Base-by-base conservation (phyloP, 2,888 invertebrate species). In the Sarcophaga caerulescens region DNA sequence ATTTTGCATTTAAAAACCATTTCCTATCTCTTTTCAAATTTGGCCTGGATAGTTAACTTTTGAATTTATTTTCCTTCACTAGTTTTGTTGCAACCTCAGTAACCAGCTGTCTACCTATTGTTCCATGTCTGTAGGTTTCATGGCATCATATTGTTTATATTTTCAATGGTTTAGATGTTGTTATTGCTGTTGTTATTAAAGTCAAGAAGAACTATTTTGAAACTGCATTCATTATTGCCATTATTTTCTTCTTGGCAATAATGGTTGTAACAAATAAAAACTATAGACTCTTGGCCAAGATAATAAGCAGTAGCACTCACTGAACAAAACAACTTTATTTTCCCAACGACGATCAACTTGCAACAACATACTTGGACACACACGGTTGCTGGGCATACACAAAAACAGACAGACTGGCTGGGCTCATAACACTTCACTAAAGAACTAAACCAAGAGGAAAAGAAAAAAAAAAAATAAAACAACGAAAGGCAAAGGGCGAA, bases 191-290 rank as follows among this genome's bases (percentile, higher is more conserved):
- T 62, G 63, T 71, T 71, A 23, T 47, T 71, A 44, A 45, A 79
- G 81, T 80, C 88, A 87, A 88, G 87, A 87, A 88, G 86, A 87
- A 83, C 85, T 75, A 82, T 78, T 80, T 84, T 81, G 12, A 14
- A 79, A 81, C 69, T 84, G 44, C 85, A 80, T 80, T 77, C 77
- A 85, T 85, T 87, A 85, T 84, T 84, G 63, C 74, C 83, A 85
- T 84, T 88, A 87, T 88, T 77, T 85, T 35, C 60, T 80, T 77
- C 69, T 85, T 73, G 65, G 35, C 68, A 73, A 52, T 83, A 77
- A 76, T 68, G 71, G 63, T 45, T 78, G 70, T 59, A 73, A 14
- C 17, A 73, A 74, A 59, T 59, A 81, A 70, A 60, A 70, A 62
- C 73, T 45, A 60, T 23, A 74, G 65, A 63, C 68, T 74, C 52